A percentile compares a stretch with the other conserved stretches of the same genome.
These are phyloP conservation scores for Tenebrio molitor DNA, from an alignment of 1,140 invertebrate genomes.

Conservation along the genomic window DNA sequence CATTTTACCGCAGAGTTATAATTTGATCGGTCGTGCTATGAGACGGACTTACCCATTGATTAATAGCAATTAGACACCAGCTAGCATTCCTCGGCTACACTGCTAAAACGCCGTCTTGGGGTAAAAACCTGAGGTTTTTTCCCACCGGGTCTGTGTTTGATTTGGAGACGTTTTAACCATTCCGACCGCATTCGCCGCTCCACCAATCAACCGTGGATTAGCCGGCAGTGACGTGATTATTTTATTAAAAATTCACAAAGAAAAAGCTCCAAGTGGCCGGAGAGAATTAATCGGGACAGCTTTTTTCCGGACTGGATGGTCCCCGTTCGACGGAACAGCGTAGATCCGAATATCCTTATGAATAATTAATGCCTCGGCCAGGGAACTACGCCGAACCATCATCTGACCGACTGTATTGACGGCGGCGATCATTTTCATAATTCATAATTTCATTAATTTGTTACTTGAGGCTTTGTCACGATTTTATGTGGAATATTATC, in stretches of 20 bases:
- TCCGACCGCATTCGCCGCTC: slow-evolving; percentile 36
- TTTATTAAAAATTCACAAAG: slow-evolving; percentile 27
- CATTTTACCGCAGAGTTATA: slow-evolving; percentile 61
- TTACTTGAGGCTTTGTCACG: slow-evolving; percentile 67
- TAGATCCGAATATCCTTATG: slow-evolving; percentile 28
- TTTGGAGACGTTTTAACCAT: slow-evolving; percentile 5
- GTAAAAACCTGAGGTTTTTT: too few species aligned
- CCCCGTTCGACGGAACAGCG: slow-evolving; percentile 11
- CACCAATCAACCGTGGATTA: slow-evolving; percentile 41
- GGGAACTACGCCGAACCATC: slow-evolving; percentile 21
- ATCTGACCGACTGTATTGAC: slow-evolving; percentile 59
- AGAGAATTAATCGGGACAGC: slow-evolving; percentile 2
- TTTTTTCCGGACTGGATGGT: background rate
- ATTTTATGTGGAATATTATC: slow-evolving; percentile 67
- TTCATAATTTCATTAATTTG: slow-evolving; percentile 69
- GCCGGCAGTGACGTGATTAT: slow-evolving; percentile 32
- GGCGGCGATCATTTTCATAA: slow-evolving; percentile 67
- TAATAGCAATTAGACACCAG: slow-evolving; percentile 61
- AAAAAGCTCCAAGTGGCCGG: slow-evolving; percentile 9
- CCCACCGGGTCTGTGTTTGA: slow-evolving; percentile 13
- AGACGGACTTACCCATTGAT: slow-evolving; percentile 64
- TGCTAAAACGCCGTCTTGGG: slow-evolving; percentile 16
- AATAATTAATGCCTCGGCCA: slow-evolving; percentile 30
- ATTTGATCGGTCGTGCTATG: slow-evolving; percentile 65
- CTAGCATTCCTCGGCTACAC: slow-evolving; percentile 42